Conservation (phyloP, 2,888 invertebrate species). For the Lithodes maja region DNA sequence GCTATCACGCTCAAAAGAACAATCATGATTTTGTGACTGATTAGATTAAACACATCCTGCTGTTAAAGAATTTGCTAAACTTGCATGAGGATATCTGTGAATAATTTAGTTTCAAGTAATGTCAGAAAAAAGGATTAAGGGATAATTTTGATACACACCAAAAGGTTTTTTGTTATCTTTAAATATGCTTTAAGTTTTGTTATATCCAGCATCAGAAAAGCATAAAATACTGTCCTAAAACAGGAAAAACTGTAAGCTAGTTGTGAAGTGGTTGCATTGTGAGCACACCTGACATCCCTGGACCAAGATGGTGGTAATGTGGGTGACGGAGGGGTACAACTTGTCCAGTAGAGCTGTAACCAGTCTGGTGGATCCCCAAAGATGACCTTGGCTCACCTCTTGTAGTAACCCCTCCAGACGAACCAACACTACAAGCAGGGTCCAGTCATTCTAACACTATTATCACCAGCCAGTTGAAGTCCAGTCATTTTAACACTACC, state of each 20-base stretch:
- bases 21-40: no score
- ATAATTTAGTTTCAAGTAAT: no score
- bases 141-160: neutral
- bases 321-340: constrained; percentile 51
- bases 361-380: constrained; percentile 57
- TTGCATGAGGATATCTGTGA: no score
- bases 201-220: neutral
- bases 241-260: no score
- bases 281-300: constrained; percentile 52
- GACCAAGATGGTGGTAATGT: constrained; percentile 57
- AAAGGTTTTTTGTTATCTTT: neutral
- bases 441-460: no score
- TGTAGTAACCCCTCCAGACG: constrained; percentile 47
- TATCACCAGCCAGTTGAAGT: no score
- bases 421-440: constrained; percentile 47
- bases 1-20: no score
- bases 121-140: no score
- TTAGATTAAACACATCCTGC: no score
- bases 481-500: no score
- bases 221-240: neutral
- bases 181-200: constrained; percentile 22
- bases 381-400: constrained; percentile 51
- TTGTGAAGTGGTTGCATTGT: no score
- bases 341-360: constrained; percentile 48
- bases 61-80: no score